These are phyloP conservation scores for Tokudaia muenninki DNA, from an alignment of 2,797 vertebrate species.

Conservation along the genomic window DNA sequence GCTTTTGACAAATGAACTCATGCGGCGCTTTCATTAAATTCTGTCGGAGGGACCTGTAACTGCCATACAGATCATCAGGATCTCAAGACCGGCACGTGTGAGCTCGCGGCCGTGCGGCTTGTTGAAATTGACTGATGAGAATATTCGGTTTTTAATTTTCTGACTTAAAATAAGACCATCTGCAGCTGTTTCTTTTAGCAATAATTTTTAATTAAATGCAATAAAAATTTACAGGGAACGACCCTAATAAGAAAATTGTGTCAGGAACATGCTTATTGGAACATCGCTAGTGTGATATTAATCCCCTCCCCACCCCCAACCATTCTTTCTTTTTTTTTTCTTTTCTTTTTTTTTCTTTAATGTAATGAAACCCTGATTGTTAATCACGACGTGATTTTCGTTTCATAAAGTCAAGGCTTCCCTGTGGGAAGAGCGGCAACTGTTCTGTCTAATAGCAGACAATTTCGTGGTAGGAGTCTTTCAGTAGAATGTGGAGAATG, in stretches of 20 bases:
- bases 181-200: conserved; percentile 84
- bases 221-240: conserved; percentile 82
- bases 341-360: neutral
- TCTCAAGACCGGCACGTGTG: conserved; percentile 60
- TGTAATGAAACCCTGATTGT: conserved; percentile 61
- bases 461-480: neutral
- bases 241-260: conserved; percentile 78
- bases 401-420: conserved; percentile 58
- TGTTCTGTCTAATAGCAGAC: conserved; percentile 64
- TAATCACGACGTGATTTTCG: conserved; percentile 65
- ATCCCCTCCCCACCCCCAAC: conserved; percentile 28
- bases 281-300: conserved; percentile 65
- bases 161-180: conserved; percentile 80
- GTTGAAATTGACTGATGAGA: conserved; percentile 82
- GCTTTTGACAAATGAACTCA: conserved; percentile 82
- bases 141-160: conserved; percentile 87
- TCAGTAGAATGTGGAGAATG: neutral
- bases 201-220: conserved; percentile 88
- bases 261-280: conserved; percentile 78
- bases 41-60: conserved; percentile 78
- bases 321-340: conserved; percentile 24
- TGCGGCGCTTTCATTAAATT: conserved; percentile 78
- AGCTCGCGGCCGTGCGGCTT: neutral
- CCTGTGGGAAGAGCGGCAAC: conserved; percentile 46
- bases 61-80: conserved; percentile 78